A percentile compares a stretch with the other conserved stretches of the same genome.
phyloP scores from a whole-genome alignment of 2,888 invertebrate species.

The Litoditis marina region DNA sequence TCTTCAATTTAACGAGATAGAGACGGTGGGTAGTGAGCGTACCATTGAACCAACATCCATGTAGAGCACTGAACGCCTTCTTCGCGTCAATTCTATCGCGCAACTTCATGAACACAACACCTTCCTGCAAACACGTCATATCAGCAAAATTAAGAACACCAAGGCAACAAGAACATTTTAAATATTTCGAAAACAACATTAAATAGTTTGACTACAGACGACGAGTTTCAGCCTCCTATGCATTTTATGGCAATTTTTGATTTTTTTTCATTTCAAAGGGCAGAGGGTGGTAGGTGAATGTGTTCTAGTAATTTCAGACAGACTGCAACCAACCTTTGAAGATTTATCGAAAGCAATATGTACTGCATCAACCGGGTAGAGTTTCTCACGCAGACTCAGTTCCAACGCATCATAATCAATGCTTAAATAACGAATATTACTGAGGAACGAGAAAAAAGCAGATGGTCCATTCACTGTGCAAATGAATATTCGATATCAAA shows the following conservation, averaged over 20 bases:
- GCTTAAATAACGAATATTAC: neutral
- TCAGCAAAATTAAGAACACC: neutral
- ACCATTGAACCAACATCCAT: slow-evolving; percentile 19
- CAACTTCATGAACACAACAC: slow-evolving; percentile 9
- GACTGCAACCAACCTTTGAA: neutral
- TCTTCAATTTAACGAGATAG: no score
- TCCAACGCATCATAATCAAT: slow-evolving; percentile 4
- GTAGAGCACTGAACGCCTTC: slow-evolving; percentile 9
- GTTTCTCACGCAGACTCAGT: slow-evolving; percentile 2
- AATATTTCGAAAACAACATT: neutral
- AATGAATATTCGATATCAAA: no score
- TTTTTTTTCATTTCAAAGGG: no score
- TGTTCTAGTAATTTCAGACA: neutral
- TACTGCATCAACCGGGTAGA: slow-evolving; percentile 12
- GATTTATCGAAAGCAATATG: slow-evolving; percentile 8
- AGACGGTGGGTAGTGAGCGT: no score
- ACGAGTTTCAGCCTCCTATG: no score
- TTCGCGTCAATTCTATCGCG: slow-evolving; percentile 5
- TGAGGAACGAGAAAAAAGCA: neutral
- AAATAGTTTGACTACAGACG: no score
- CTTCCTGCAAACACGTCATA: slow-evolving; percentile 1
- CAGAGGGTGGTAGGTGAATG: no score
- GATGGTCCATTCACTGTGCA: neutral
- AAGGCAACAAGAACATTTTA: neutral
- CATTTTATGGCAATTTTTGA: no score